These are phyloP conservation scores for Brachionus sp. DNA, from an alignment of 1,140 invertebrate species.

Conservation along the genomic window DNA sequence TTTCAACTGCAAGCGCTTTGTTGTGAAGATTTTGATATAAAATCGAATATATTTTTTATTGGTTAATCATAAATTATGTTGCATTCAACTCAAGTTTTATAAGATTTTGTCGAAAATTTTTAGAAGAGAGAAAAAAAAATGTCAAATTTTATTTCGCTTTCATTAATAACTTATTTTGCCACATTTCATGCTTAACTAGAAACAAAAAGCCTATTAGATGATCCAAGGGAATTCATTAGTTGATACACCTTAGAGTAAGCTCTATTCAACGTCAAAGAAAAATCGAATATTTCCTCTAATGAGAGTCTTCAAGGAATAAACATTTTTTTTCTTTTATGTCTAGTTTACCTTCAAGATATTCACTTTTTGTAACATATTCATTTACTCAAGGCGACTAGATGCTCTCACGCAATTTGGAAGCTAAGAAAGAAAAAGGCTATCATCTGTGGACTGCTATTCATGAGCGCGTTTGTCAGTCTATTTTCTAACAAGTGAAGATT, in stretches of 20 bases:
- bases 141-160: constrained; percentile 39
- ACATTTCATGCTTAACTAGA: constrained; percentile 27
- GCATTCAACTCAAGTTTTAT: not conserved
- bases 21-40: not conserved
- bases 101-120: not conserved
- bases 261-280: not conserved
- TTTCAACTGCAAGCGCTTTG: not conserved
- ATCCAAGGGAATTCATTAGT: constrained; percentile 16
- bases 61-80: constrained; percentile 35
- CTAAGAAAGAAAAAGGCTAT: not conserved
- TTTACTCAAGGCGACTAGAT: not conserved
- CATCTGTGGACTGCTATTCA: not conserved
- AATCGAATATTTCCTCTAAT: not conserved
- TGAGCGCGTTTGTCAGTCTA: not conserved
- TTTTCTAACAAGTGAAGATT: not conserved
- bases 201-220: constrained; percentile 16
- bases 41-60: not conserved
- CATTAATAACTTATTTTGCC: constrained; percentile 23
- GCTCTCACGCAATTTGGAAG: not conserved
- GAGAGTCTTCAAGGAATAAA: constrained; percentile 16
- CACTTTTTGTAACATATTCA: constrained; percentile 5
- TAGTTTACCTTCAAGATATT: not conserved
- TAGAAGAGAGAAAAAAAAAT: constrained; percentile 14
- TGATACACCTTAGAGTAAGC: constrained; percentile 21
- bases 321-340: not conserved